Base-by-base conservation (phyloP, 2,888 invertebrate genomes). In the Drosophila anomalata region DNA sequence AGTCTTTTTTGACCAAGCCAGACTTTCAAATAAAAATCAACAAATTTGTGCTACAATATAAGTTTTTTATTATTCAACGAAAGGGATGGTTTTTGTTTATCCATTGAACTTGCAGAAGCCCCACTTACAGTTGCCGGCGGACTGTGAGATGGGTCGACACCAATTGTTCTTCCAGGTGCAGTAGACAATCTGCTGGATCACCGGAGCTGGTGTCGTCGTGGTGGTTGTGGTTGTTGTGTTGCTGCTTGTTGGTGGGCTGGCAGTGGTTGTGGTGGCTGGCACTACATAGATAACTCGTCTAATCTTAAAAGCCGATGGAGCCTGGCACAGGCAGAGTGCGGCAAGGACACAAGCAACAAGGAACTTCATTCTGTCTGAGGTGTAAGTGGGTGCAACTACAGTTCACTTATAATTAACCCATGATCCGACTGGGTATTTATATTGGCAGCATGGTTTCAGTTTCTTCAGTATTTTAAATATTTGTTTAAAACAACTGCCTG, bases 1-100 rank as follows among this genome's bases (percentile, higher is more conserved):
- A 61, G 41, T 76, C 75, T 47, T 69, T 68, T 68, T 69, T 69
- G 54, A 69, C 69, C 69, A 69, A 68, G 69, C 69, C 60, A 68
- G 69, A 69, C 60, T 68, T 69, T 68, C 50, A 69, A 69, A 69
- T 55, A 68, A 68, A 68, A 68, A 20, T 44, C 26, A 50, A 42
- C 11, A 48, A 48, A 33, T 57, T 62, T 62, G 62, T 57, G 62
- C 62, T 62, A 55, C 48, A 67, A 50, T 11, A 53, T 47, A 6
- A 11, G 11, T 9, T 39, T 41, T 46, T 62, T 62, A 41, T 41
- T 61, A 14, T 9, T 41, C 52, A 14, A 9, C 14, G 12, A 14
- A 12, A 31, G 6, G 14, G 7, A 4, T n/a, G 8, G 1, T 14
- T 29, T 20, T 11, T 12, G 22, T 44, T 8, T 47, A 65, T 12